These are phyloP conservation scores for Carapus acus DNA, from an alignment of 2,797 vertebrate genomes.

Conservation along the genomic window DNA sequence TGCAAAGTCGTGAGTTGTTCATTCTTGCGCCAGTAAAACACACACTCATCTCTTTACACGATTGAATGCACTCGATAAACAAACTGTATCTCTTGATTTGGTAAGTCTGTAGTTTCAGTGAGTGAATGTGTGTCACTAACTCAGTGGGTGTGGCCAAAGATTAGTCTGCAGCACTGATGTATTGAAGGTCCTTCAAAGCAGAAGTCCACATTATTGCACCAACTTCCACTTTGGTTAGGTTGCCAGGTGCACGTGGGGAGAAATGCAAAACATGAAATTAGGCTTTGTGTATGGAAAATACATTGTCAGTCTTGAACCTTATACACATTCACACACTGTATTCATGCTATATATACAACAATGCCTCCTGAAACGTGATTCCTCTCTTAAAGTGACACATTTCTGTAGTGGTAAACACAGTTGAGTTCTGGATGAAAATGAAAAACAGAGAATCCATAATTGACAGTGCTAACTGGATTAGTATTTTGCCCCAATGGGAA, in stretches of 20 bases:
- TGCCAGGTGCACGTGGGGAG: conserved; percentile 22
- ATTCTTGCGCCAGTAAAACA: no score
- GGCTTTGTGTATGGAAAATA: conserved; percentile 18
- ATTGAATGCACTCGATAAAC: background rate
- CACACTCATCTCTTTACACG: no score
- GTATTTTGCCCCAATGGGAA: conserved; percentile 2
- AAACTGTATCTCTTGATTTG: conserved; percentile 2
- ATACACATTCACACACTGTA: background rate
- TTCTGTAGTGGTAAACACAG: no score
- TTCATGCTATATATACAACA: background rate
- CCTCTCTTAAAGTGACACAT: no score
- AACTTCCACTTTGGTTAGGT: conserved; percentile 30
- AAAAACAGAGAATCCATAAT: no score
- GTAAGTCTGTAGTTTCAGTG: conserved; percentile 1
- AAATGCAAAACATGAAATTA: conserved; percentile 5
- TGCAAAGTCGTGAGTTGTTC: conserved; percentile 7
- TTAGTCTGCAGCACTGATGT: background rate
- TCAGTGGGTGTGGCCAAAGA: background rate
- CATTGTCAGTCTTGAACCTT: background rate
- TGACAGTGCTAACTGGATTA: no score
- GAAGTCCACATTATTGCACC: conserved; percentile 36
- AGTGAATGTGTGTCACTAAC: background rate
- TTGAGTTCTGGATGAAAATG: no score
- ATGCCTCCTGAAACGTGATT: no score
- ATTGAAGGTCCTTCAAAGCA: conserved; percentile 28